These are phyloP conservation scores for Muraenolepis orangiensis DNA, from an alignment of 2,797 vertebrate genomes.

Conservation along the genomic window DNA sequence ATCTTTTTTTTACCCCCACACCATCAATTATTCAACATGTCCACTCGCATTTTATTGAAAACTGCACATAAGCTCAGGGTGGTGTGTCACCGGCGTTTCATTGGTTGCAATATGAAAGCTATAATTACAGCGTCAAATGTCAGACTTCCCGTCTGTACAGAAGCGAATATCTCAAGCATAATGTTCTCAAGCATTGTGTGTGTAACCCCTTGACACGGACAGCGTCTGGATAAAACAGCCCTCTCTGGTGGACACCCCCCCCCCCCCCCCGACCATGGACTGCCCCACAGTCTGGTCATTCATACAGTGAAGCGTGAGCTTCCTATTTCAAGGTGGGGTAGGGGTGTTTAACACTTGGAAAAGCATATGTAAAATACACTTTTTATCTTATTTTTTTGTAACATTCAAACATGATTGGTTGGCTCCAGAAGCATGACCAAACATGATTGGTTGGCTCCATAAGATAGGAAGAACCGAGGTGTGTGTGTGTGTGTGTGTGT, in stretches of 20 bases:
- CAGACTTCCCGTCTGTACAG: slow-evolving; percentile 29
- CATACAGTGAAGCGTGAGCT: slow-evolving; percentile 2
- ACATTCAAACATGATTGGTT: slow-evolving; percentile 15
- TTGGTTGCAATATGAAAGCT: slow-evolving; percentile 25
- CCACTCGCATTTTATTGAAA: slow-evolving; percentile 38
- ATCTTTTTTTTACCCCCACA: neutral
- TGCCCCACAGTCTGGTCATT: slow-evolving; percentile 8
- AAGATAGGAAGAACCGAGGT: slow-evolving; percentile 18
- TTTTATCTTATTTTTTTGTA: slow-evolving; percentile 3
- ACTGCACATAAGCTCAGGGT: slow-evolving; percentile 26
- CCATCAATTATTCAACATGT: slow-evolving; percentile 32
- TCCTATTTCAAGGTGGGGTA: slow-evolving; percentile 8
- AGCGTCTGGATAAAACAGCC: slow-evolving; percentile 34
- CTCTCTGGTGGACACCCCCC: slow-evolving; percentile 36
- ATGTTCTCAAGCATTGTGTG: slow-evolving; percentile 23
- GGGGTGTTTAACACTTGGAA: slow-evolving; percentile 12
- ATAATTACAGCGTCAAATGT: slow-evolving; percentile 42
- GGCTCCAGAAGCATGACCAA: slow-evolving; percentile 11
- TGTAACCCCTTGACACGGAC: slow-evolving; percentile 26
- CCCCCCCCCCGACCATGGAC: slow-evolving; percentile 22
- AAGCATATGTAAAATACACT: slow-evolving; percentile 9
- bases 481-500: too few species aligned
- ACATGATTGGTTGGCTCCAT: slow-evolving; percentile 5
- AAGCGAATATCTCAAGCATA: slow-evolving; percentile 27
- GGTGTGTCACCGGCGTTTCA: slow-evolving; percentile 26